phyloP scores from a whole-genome alignment of 1,140 invertebrate species.

The Caenorhabditis tropicalis region DNA sequence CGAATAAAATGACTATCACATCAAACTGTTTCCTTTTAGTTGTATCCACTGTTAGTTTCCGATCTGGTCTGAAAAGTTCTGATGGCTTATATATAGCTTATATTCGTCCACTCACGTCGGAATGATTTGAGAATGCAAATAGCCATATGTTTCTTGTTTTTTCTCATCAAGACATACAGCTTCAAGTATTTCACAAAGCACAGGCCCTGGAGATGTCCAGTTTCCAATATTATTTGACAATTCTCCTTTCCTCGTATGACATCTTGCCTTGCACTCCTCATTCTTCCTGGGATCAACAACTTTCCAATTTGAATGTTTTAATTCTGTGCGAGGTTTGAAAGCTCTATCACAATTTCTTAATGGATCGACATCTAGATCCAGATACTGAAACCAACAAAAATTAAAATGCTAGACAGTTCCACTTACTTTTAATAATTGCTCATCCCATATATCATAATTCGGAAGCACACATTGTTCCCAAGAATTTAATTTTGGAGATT shows the following conservation, averaged over 20 bases:
- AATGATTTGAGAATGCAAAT: conserved; percentile 35
- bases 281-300: no score
- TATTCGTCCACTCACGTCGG: background rate
- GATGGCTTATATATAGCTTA: background rate
- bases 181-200: conserved; percentile 44
- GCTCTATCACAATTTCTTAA: background rate
- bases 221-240: conserved; percentile 11
- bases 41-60: background rate
- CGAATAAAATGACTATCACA: background rate
- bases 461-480: conserved; percentile 9
- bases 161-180: background rate
- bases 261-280: background rate
- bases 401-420: background rate
- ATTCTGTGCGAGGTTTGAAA: background rate
- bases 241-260: conserved; percentile 3
- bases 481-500: background rate
- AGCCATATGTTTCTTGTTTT: background rate
- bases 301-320: background rate
- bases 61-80: no score
- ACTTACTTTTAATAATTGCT: background rate
- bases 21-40: background rate
- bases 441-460: conserved; percentile 26
- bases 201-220: background rate
- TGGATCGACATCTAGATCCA: background rate
- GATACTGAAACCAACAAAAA: background rate